Base-by-base conservation (phyloP, 2,888 invertebrate genomes). In the Tipula lateralis region DNA sequence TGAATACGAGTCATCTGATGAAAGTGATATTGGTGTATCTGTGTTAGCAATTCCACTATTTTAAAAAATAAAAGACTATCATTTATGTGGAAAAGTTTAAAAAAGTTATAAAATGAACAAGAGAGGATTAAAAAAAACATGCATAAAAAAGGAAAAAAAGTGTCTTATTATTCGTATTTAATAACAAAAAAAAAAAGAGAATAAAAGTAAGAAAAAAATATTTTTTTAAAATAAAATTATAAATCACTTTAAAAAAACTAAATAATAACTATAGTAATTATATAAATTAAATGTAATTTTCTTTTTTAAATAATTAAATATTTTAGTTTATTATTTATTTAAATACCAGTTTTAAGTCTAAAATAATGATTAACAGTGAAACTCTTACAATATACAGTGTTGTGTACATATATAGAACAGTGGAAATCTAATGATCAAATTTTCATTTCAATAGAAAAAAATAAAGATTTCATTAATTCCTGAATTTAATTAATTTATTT, bases 21-120 rank as follows among this genome's bases (percentile, higher is more conserved):
- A 83, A 16, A 83, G 83, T 83, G 83, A 83, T 83, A 32, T 83
- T 34, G 83, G 83, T 83, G 83, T 83, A 83, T 83, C 83, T 83
- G 83, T 83, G 83, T 19, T 83, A 83, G 83, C 83, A 34, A 83
- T 83, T 83, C 83, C 83, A 19, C 83, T 83, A 34, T 83, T 34
- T 83, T 83, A 83, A 34, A 83, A 36, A 83, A 32, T 19, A 36
- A 34, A 36, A 34, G 36, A 83, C 19, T 19, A 81, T 29, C 29
- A 29, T 81, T 0, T 36, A 83, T 36, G 32, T 34, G 82, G 82
- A 83, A 34, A 29, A 34, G n/a, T 29, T 32, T 19, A 83, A 83
- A 82, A 82, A 29, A 82, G 24, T 16, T n/a, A n/a, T 30, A 83
- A 83, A 32, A 83, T 30, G 32, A 83, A 83, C 16, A 83, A 83